A percentile compares a stretch with the other conserved stretches of the same genome.
Evolutionary conservation across 2,113 vertebrate species (phyloP).

Genomic region (Crypturellus undulatus): DNA sequence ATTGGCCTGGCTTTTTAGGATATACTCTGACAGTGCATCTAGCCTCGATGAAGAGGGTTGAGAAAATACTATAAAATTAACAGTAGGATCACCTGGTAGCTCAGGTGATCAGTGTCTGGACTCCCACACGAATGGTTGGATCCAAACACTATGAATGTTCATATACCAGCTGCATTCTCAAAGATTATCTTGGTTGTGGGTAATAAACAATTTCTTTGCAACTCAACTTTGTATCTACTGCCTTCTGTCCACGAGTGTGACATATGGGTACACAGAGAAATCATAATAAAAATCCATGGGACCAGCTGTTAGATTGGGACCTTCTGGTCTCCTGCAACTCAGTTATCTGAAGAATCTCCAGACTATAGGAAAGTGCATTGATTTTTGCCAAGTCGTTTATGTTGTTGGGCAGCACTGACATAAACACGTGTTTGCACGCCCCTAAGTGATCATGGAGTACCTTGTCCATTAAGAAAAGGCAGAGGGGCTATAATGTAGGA

Average conservation of each 20-base stretch:
- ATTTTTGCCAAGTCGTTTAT: background rate
- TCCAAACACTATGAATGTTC: background rate
- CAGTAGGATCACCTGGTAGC: background rate
- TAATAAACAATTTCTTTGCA: background rate
- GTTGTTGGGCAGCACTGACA: background rate
- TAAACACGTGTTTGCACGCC: background rate
- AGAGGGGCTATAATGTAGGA: background rate
- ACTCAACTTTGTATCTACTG: background rate
- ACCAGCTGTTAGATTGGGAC: background rate
- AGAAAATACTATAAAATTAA: constrained; percentile 16
- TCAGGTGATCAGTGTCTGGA: background rate
- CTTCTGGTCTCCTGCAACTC: background rate
- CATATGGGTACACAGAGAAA: background rate
- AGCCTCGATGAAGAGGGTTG: background rate
- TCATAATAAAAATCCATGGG: background rate
- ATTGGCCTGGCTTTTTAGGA: background rate
- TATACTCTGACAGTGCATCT: background rate
- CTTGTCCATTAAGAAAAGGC: constrained; percentile 28
- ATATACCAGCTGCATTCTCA: background rate
- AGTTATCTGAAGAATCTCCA: background rate
- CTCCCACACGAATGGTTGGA: background rate
- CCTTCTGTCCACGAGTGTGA: background rate
- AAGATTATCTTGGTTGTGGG: background rate
- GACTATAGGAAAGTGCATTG: background rate
- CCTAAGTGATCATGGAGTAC: background rate